Percentiles rank a stretch among this genome's conserved stretches.
phyloP scores from a whole-genome alignment of 2,797 vertebrate species.

The Limosa lapponica region DNA sequence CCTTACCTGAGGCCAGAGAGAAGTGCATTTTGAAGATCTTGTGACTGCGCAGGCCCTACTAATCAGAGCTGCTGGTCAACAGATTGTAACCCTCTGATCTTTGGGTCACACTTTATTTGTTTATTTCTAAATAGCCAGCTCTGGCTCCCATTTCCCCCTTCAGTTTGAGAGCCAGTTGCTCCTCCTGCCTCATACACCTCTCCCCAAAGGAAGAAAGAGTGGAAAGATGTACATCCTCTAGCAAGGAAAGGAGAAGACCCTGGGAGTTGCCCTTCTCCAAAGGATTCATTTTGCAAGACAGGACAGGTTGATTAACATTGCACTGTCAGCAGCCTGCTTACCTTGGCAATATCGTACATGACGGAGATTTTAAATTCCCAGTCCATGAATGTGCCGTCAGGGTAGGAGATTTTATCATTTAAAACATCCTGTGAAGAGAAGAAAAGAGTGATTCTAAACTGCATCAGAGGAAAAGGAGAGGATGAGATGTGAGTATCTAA shows the following conservation, averaged over 20 bases:
- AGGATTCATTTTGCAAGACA: background rate
- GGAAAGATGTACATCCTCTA: background rate
- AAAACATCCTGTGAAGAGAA: conserved; percentile 85
- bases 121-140: background rate
- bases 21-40: background rate
- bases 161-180: background rate
- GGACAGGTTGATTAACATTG: background rate
- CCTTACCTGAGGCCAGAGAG: background rate
- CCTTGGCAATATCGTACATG: conserved; percentile 96
- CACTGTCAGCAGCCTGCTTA: conserved; percentile 64
- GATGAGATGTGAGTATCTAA: background rate
- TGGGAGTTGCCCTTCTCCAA: background rate
- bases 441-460: background rate
- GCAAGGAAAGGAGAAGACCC: background rate
- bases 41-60: background rate
- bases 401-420: conserved; percentile 93
- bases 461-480: background rate
- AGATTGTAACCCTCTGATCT: background rate
- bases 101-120: background rate
- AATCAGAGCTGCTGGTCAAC: background rate
- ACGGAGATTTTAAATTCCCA: conserved; percentile 97
- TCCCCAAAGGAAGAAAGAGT: background rate
- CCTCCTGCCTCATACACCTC: background rate
- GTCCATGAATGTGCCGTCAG: conserved; percentile 95
- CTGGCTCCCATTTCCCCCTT: background rate